Evolutionary conservation across 1,140 invertebrate genomes (phyloP).

Genomic region (Cardiocondyla obscurior): DNA sequence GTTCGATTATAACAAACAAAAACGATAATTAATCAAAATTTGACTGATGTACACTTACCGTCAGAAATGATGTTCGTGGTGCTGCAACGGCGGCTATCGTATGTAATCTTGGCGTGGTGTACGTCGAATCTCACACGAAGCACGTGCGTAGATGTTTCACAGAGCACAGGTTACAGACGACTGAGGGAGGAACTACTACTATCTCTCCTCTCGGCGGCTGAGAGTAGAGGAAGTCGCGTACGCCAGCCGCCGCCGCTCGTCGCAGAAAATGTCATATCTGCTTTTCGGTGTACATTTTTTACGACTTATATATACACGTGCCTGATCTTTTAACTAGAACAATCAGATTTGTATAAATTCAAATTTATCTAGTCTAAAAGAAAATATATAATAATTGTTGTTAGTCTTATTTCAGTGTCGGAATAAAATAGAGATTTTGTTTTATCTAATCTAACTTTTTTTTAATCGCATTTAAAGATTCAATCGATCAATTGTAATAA

Average conservation of each 20-base stretch:
- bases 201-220: too few relatives aligned
- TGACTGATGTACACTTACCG: background rate
- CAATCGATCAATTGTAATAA: slow-evolving; percentile 45
- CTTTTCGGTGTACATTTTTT: too few relatives aligned
- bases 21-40: background rate
- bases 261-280: too few relatives aligned
- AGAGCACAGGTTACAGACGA: too few relatives aligned
- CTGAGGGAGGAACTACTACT: too few relatives aligned
- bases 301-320: background rate
- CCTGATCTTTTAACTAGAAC: background rate
- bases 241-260: too few relatives aligned
- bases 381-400: background rate
- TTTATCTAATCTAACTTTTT: background rate
- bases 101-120: too few relatives aligned
- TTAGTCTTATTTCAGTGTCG: background rate
- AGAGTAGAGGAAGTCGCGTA: too few relatives aligned
- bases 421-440: background rate
- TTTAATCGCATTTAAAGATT: background rate
- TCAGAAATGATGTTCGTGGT: too few relatives aligned
- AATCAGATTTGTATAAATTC: background rate
- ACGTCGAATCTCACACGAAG: too few relatives aligned
- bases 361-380: slow-evolving; percentile 8
- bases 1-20: background rate
- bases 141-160: too few relatives aligned
- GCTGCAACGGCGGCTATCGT: too few relatives aligned